phyloP scores from a whole-genome alignment of 2,888 invertebrate genomes.

The Temnothorax ravouxi region DNA sequence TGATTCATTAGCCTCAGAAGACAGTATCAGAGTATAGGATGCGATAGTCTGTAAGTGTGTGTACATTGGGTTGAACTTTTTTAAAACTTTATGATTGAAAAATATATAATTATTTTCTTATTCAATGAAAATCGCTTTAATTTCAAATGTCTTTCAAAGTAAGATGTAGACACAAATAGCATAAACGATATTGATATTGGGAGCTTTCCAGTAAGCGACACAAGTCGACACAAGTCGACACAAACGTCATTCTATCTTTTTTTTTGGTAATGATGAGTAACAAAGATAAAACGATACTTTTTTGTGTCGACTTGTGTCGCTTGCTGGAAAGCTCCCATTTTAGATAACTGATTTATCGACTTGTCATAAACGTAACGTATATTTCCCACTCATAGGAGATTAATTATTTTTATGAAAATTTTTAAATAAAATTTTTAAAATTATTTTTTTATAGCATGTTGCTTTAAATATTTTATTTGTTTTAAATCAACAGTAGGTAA shows the following conservation, averaged over 20 bases:
- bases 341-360: constrained; percentile 26
- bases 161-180: background rate
- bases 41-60: background rate
- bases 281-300: too few species aligned
- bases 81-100: background rate
- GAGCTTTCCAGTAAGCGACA: too few species aligned
- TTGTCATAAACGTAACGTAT: background rate
- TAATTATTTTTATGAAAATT: background rate
- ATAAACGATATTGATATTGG: background rate
- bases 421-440: background rate
- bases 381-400: background rate
- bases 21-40: constrained; percentile 3
- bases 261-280: too few species aligned
- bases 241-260: too few species aligned
- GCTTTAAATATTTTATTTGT: background rate
- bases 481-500: constrained; percentile 34
- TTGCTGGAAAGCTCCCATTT: background rate
- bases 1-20: background rate
- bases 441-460: background rate
- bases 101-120: background rate
- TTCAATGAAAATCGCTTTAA: background rate
- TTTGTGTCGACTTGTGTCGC: too few species aligned
- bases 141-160: background rate
- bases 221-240: too few species aligned
- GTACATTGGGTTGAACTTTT: background rate